A percentile compares a stretch with the other conserved stretches of the same genome.
Evolutionary conservation across 2,113 vertebrate species (phyloP).

Genomic region (Coreoperca whiteheadi): DNA sequence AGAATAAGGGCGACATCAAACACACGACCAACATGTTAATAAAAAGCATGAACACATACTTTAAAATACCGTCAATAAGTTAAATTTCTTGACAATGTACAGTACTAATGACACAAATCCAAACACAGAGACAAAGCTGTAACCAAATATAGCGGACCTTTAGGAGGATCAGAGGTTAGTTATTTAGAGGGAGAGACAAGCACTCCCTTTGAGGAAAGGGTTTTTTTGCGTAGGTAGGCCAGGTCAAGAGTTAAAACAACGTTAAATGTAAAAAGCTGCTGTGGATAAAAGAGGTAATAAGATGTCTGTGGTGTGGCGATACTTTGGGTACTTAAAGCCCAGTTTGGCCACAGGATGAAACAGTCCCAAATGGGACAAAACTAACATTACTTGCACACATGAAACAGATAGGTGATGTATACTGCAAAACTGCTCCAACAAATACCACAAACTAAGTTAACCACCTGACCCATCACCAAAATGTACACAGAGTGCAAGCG

Average conservation of each 20-base stretch:
- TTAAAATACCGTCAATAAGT: not conserved
- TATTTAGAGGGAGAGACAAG: too few species aligned
- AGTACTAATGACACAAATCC: not conserved
- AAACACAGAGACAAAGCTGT: not conserved
- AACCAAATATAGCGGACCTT: not conserved
- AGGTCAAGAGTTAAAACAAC: not conserved
- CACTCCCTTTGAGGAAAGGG: not conserved
- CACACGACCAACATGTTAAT: constrained; percentile 5
- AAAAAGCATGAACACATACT: not conserved
- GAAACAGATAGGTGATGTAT: not conserved
- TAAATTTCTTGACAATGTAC: not conserved
- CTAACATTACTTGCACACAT: not conserved
- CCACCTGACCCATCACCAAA: not conserved
- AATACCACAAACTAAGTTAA: not conserved
- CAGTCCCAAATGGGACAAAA: not conserved
- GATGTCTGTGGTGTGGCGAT: not conserved
- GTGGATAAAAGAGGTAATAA: not conserved
- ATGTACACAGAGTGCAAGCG: not conserved
- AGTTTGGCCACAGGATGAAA: not conserved
- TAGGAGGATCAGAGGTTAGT: not conserved
- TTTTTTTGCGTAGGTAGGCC: not conserved
- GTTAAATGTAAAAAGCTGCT: not conserved
- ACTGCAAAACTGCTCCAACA: not conserved
- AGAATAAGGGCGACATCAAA: not conserved
- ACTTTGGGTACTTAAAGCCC: not conserved